These are phyloP conservation scores for Gortyna flavago DNA, from an alignment of 2,888 invertebrate species.

Conservation along the genomic window DNA sequence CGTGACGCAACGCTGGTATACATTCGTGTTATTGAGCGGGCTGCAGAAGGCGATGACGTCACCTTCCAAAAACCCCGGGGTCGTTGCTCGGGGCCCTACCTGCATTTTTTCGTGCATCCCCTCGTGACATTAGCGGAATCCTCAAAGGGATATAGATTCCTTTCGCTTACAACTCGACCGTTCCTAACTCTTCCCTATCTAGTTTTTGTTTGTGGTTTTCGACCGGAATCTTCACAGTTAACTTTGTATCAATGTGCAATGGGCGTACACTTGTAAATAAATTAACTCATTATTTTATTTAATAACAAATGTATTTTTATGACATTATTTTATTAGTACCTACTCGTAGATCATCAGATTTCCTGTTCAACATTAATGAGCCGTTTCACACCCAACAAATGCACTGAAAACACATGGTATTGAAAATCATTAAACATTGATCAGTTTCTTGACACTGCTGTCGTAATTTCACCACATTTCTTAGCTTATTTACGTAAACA, in stretches of 20 bases:
- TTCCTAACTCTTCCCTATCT: conserved; percentile 56
- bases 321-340: neutral
- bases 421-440: conserved; percentile 6
- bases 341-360: neutral
- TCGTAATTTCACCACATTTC: conserved; percentile 24
- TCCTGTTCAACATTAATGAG: neutral
- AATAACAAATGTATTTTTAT: neutral
- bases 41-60: conserved; percentile 81
- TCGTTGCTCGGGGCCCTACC: conserved; percentile 88
- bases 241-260: conserved; percentile 28
- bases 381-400: neutral
- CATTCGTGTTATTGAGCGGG: conserved; percentile 76
- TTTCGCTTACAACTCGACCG: conserved; percentile 63
- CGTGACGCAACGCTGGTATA: conserved; percentile 56
- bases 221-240: conserved; percentile 48
- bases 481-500: conserved; percentile 23
- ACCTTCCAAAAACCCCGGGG: conserved; percentile 82
- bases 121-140: conserved; percentile 82
- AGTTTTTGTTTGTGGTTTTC: conserved; percentile 50
- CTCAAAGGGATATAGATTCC: conserved; percentile 75
- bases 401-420: neutral
- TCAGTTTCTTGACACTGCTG: conserved; percentile 30
- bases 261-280: conserved; percentile 26
- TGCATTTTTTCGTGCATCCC: conserved; percentile 89
- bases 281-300: conserved; percentile 17